phyloP scores from a whole-genome alignment of 2,797 vertebrate species.

The Lates japonicus region DNA sequence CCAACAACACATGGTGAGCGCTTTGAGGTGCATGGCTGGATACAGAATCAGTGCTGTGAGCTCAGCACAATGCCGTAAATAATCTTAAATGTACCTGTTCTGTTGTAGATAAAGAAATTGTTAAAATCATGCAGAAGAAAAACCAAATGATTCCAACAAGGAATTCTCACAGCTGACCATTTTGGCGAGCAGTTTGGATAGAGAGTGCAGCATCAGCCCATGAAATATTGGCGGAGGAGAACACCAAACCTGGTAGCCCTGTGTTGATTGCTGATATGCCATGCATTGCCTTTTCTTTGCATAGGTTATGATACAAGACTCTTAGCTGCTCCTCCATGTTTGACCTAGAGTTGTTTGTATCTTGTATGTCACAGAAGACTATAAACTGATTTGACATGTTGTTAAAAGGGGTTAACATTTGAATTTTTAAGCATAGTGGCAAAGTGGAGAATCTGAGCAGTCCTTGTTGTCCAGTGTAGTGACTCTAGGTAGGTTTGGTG shows the following conservation, averaged over 20 bases:
- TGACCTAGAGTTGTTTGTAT: constrained; percentile 6
- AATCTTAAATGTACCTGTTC: constrained; percentile 47
- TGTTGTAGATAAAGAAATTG: constrained; percentile 39
- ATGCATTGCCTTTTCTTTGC: not conserved
- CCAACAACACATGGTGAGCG: constrained; percentile 63
- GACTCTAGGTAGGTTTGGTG: not conserved
- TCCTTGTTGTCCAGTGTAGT: not conserved
- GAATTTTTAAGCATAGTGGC: constrained; percentile 13
- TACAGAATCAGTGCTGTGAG: constrained; percentile 42
- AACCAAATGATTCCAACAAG: constrained; percentile 18
- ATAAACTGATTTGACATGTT: constrained; percentile 11
- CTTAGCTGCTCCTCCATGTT: not conserved
- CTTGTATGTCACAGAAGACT: constrained; percentile 30
- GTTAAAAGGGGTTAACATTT: constrained; percentile 27
- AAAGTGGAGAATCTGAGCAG: constrained; percentile 22
- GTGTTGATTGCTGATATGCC: not conserved
- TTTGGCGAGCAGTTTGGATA: not conserved
- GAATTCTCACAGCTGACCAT: not conserved
- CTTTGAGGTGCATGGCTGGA: constrained; percentile 60
- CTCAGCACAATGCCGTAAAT: constrained; percentile 50
- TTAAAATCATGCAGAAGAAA: constrained; percentile 6
- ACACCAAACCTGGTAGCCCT: not conserved
- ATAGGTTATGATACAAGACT: not conserved
- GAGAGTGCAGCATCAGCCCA: not conserved
- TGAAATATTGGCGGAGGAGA: not conserved